phyloP scores from a whole-genome alignment of 2,797 vertebrate species.

The Rhinatrema bivittatum region DNA sequence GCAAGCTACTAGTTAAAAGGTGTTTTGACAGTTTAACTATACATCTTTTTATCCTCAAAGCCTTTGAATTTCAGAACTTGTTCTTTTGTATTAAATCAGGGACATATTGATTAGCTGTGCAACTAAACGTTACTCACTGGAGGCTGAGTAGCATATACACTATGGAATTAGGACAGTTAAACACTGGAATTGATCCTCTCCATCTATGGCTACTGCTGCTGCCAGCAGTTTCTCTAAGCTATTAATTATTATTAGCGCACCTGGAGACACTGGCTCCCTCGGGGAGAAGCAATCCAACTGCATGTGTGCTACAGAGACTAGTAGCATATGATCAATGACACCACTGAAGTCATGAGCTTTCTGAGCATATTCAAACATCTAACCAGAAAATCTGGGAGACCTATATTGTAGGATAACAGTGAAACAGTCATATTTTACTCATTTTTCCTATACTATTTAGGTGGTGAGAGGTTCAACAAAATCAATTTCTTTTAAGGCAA shows the following conservation, averaged over 20 bases:
- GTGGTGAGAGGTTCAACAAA: no score
- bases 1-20: slow-evolving; percentile 30
- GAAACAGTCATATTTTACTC: no score
- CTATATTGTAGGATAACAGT: no score
- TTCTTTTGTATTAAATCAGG: slow-evolving; percentile 65
- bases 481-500: no score
- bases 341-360: slow-evolving; percentile 30
- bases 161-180: slow-evolving; percentile 65
- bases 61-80: slow-evolving; percentile 45
- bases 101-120: slow-evolving; percentile 55
- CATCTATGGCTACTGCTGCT: slow-evolving; percentile 48
- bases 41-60: slow-evolving; percentile 54
- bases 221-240: slow-evolving; percentile 72
- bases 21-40: slow-evolving; percentile 40
- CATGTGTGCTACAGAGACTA: slow-evolving; percentile 44
- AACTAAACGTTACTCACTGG: slow-evolving; percentile 38
- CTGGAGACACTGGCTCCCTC: slow-evolving; percentile 62
- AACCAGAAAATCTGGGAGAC: slow-evolving; percentile 14
- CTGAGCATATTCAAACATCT: slow-evolving; percentile 5
- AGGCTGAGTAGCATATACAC: slow-evolving; percentile 48
- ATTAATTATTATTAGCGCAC: slow-evolving; percentile 78
- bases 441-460: no score
- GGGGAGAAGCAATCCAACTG: slow-evolving; percentile 65
- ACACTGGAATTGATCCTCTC: slow-evolving; percentile 60
- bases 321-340: slow-evolving; percentile 55